phyloP scores from a whole-genome alignment of 2,113 vertebrate genomes.

The Lontra canadensis region DNA sequence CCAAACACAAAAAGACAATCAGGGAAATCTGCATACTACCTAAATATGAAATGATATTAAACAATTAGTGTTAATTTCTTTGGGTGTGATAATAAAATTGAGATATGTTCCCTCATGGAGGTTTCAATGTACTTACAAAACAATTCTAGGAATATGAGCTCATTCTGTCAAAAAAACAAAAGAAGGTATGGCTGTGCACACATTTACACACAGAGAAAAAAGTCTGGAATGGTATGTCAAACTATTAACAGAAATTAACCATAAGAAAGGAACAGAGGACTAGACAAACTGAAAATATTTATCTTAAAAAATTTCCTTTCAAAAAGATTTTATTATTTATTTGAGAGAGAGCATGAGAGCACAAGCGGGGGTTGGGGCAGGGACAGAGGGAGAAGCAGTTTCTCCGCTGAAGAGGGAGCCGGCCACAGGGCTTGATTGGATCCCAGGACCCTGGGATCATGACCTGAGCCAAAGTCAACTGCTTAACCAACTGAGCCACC shows the following conservation, averaged over 20 bases:
- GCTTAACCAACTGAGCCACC: background rate
- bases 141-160: conserved; percentile 4
- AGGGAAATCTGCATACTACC: background rate
- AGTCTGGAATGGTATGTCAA: background rate
- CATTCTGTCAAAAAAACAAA: conserved; percentile 51
- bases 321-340: background rate
- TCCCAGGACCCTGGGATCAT: background rate
- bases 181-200: background rate
- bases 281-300: conserved; percentile 36
- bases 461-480: background rate
- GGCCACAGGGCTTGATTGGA: background rate
- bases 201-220: background rate
- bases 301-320: background rate
- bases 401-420: background rate
- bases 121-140: conserved; percentile 23
- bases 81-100: conserved; percentile 39
- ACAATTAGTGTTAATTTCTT: conserved; percentile 46
- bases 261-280: background rate
- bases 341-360: background rate
- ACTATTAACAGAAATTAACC: conserved; percentile 49
- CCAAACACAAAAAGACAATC: conserved; percentile 38
- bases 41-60: conserved; percentile 24
- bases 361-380: background rate
- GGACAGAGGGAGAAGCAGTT: background rate
- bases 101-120: background rate